Base-by-base conservation (phyloP, 2,113 vertebrate genomes). In the Megalops atlanticus region DNA sequence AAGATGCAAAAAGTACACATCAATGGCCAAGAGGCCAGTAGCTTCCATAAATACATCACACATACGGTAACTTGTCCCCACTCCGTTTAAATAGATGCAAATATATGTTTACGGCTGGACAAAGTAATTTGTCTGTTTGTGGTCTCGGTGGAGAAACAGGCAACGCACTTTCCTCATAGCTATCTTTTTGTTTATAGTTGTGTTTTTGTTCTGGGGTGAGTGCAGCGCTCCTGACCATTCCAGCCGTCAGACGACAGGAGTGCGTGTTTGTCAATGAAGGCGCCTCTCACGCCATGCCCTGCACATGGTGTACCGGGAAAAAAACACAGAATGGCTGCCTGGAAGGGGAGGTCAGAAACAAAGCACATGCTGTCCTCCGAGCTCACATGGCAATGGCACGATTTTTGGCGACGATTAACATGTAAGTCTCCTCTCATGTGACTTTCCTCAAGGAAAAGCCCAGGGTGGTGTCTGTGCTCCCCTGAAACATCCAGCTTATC, bases 321-420 rank as follows among this genome's bases (percentile, higher is more conserved):
- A 76, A 74, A 82, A 87, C n/a, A n/a, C n/a, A n/a, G n/a, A n/a
- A 87, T 77, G 84, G 82, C 78, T 85, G 43, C 39, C 38, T 76
- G 81, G 79, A 84, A 79, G 70, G 81, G 24, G 54, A 45, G 71
- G 86, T 72, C 81, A 82, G 64, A 52, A 52, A 54, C 38, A 78
- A 81, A 35, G 70, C 77, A 27, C 36, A 33, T 33, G 27, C 27
- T 45, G 72, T 24, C 18, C 12, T 64, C 3, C 31, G 75, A 73
- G 41, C 77, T 81, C 83, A 87, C 43, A 43, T 80, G 75, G 76
- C 4, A 1, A 76, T 82, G 76, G 11, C 76, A 84, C 36, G 36
- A n/a, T n/a, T n/a, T 80, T 77, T 84, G 82, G 82, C 84, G 82
- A 76, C 75, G 82, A 83, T 89, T 90, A 87, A 85, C 85, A 88